Percentiles rank a stretch among this genome's conserved stretches.
Evolutionary conservation across 2,888 invertebrate species (phyloP).

Genomic region (Epinotia bilunana): DNA sequence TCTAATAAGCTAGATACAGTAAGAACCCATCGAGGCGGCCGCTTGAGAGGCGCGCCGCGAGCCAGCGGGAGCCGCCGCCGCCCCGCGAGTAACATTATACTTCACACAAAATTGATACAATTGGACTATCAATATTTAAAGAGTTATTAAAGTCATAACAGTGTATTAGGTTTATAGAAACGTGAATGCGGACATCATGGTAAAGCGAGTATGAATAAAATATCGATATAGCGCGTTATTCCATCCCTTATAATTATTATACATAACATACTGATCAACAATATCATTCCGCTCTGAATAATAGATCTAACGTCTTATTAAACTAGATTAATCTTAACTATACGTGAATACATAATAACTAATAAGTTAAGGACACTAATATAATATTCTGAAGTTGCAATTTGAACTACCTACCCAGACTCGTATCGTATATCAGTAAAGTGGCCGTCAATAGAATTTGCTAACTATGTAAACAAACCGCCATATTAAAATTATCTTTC

Average conservation of each 20-base stretch:
- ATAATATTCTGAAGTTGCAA: slow-evolving; percentile 24
- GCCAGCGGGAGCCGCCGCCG: neutral
- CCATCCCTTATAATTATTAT: slow-evolving; percentile 23
- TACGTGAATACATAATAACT: slow-evolving; percentile 32
- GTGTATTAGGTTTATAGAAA: slow-evolving; percentile 36
- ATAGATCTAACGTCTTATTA: slow-evolving; percentile 36
- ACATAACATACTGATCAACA: slow-evolving; percentile 43
- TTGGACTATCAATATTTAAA: slow-evolving; percentile 38
- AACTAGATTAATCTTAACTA: slow-evolving; percentile 41
- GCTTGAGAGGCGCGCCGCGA: neutral
- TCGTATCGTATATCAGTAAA: neutral
- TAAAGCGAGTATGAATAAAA: slow-evolving; percentile 40
- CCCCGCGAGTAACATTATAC: slow-evolving; percentile 22
- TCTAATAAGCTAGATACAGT: slow-evolving; percentile 38
- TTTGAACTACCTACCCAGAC: slow-evolving; percentile 16
- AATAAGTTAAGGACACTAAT: slow-evolving; percentile 28
- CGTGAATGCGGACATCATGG: slow-evolving; percentile 34
- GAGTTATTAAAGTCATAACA: slow-evolving; percentile 35
- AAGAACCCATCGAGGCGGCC: slow-evolving; percentile 1
- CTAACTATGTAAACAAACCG: too few relatives aligned
- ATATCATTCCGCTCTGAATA: slow-evolving; percentile 29
- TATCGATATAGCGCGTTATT: slow-evolving; percentile 37
- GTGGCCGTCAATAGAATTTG: too few relatives aligned
- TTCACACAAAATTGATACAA: slow-evolving; percentile 36
- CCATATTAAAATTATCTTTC: too few relatives aligned